Base-by-base conservation (phyloP, 2,888 invertebrate genomes). In the Euphydryas editha region DNA sequence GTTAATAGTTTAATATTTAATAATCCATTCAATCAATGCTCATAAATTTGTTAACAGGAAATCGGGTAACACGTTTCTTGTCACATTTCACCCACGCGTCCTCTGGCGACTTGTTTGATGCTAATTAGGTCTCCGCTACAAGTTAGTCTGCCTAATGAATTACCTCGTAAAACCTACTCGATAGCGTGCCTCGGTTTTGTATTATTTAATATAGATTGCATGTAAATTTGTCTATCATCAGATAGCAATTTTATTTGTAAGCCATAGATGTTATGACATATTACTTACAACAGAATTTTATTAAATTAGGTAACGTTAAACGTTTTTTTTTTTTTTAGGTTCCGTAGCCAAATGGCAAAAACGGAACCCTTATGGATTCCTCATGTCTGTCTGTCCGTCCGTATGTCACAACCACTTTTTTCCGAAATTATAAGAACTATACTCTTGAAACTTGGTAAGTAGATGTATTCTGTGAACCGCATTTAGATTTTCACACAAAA, bases 121-220 rank as follows among this genome's bases (percentile, higher is more conserved):
- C 80, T 84, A 84, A 84, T 87, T 86, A 86, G 83, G 81, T 84
- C 80, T 82, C 81, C 81, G 80, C 80, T 75, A 77, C 76, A 75
- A 78, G 81, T 80, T 82, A 78, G 80, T 79, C 78, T 77, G 78
- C 77, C 78, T 87, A 87, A 87, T 86, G 85, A 89, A 87, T 87
- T 83, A 83, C 83, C 78, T 81, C 78, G 83, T 85, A 83, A 85
- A 81, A 76, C 72, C 71, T 71, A 74, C 47, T 51, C 66, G 71
- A 74, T 76, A 67, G 76, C 73, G 72, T 75, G 72, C 69, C 66
- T 67, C 57, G 62, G 58, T 71, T 71, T 69, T 71, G 70, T 72
- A 70, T 72, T 73, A 72, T 74, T 72, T 72, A 73, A 69, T 69
- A 71, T 65, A 64, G 69, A 71, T 68, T 72, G 73, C 72, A 70